A percentile compares a stretch with the other conserved stretches of the same genome.
phyloP scores from a whole-genome alignment of 2,888 invertebrate genomes.

The Apodemia duryi region DNA sequence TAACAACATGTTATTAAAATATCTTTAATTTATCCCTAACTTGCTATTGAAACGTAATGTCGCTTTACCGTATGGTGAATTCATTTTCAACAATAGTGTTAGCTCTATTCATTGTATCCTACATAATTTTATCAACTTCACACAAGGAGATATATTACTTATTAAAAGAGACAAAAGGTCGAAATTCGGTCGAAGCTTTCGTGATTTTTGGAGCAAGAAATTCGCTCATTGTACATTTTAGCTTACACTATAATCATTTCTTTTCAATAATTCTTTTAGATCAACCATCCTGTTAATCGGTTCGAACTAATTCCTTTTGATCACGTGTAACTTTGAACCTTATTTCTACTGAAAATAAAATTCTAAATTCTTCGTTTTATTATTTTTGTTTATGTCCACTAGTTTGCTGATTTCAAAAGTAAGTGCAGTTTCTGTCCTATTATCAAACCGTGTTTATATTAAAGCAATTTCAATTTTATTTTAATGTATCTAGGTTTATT shows the following conservation, averaged over 20 bases:
- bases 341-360: neutral
- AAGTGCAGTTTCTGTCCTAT: neutral
- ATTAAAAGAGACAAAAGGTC: neutral
- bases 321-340: neutral
- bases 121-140: neutral
- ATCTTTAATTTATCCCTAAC: conserved; percentile 57
- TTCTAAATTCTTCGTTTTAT: neutral
- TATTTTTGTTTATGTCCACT: conserved; percentile 6
- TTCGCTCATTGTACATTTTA: conserved; percentile 32
- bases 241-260: conserved; percentile 61
- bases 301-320: conserved; percentile 44
- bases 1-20: conserved; percentile 61
- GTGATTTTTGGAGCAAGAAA: neutral
- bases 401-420: conserved; percentile 6
- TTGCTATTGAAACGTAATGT: conserved; percentile 49
- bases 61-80: conserved; percentile 63
- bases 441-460: neutral
- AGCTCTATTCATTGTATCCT: neutral
- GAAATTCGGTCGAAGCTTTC: neutral
- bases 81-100: conserved; percentile 51
- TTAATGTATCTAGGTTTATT: neutral
- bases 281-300: conserved; percentile 73
- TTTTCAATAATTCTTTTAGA: conserved; percentile 63
- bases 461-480: neutral
- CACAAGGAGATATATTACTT: conserved; percentile 20